Conservation (phyloP, 2,888 invertebrate genomes). For the Drymonia ruficornis region DNA sequence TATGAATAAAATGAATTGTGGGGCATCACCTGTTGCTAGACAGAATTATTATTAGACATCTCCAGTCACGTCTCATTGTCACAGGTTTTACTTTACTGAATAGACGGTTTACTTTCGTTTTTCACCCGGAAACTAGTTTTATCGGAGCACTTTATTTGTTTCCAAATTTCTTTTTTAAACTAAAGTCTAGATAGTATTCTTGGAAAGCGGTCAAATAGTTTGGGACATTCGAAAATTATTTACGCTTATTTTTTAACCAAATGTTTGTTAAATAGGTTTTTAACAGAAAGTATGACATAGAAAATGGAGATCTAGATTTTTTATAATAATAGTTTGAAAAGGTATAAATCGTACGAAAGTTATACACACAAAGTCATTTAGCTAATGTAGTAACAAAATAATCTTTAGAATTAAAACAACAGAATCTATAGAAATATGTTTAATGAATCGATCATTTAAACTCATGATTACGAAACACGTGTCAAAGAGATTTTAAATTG, state of each 20-base stretch:
- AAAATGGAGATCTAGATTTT: no score
- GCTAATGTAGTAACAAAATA: no score
- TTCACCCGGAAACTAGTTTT: conserved; percentile 11
- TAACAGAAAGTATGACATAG: conserved; percentile 3
- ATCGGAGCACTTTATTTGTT: conserved; percentile 15
- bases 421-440: background rate
- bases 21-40: background rate
- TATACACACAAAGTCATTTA: no score
- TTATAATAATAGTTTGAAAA: no score
- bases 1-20: no score
- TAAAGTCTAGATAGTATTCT: conserved; percentile 12
- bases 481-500: conserved; percentile 27
- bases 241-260: background rate
- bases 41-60: background rate
- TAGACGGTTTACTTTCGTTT: conserved; percentile 24
- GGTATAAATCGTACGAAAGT: no score
- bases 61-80: background rate
- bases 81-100: conserved; percentile 9
- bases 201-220: conserved; percentile 9
- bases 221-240: background rate
- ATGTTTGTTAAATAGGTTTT: background rate
- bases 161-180: conserved; percentile 8
- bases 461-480: background rate
- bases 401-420: no score
- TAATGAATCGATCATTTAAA: background rate